Evolutionary conservation across 92 coral and sea anemone species (phyloP).

Genomic region (Palythoa caribaeorum): DNA sequence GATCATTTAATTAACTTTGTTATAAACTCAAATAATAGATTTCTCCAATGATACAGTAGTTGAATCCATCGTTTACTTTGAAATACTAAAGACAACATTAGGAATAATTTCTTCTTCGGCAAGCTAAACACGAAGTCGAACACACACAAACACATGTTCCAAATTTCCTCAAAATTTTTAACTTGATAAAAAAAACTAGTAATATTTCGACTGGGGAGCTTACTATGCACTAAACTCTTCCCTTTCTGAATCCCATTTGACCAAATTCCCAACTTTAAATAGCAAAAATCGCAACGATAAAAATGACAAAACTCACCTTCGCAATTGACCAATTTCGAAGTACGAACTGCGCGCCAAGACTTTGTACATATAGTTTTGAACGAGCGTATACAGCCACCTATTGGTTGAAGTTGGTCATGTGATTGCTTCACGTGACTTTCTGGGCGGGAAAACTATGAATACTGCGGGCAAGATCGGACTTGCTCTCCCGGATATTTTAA

Average conservation of each 20-base stretch:
- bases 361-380: conserved; percentile 8
- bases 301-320: neutral
- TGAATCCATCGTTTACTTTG: no score
- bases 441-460: conserved; percentile 17
- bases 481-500: neutral
- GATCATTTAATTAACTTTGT: neutral
- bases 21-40: neutral
- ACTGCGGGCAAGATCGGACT: conserved; percentile 25
- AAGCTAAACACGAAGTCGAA: neutral
- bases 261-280: neutral
- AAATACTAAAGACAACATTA: no score
- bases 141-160: neutral
- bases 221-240: no score
- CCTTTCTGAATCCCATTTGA: neutral
- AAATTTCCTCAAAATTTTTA: neutral
- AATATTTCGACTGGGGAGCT: neutral
- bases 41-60: neutral
- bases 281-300: neutral
- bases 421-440: conserved; percentile 1
- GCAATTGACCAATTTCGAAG: conserved; percentile 1
- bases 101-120: neutral
- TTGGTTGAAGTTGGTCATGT: conserved; percentile 33
- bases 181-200: neutral
- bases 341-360: conserved; percentile 90
- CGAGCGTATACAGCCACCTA: neutral